Base-by-base conservation (phyloP, 2,113 vertebrate species). In the Garra rufa region DNA sequence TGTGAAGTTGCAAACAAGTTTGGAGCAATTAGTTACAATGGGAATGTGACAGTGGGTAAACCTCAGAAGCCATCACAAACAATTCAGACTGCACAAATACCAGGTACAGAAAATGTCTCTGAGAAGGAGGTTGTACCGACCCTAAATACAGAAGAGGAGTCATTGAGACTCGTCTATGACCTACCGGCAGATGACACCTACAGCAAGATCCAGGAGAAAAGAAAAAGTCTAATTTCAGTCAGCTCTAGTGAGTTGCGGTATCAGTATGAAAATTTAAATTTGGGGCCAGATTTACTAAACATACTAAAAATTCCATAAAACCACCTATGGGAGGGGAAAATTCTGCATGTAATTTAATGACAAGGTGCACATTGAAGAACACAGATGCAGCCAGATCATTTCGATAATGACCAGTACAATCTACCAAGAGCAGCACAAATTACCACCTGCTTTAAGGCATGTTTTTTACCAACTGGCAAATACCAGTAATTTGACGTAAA, bases 1-100 rank as follows among this genome's bases (percentile, higher is more conserved):
- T 99, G 98, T 57, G 95, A 96, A 85, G 95, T 89, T 4, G 94
- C 93, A 83, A 98, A 96, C 85, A 96, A 91, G 87, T 98, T 96
- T 57, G 97, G 98, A 6, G 89, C 87, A 0, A 92, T 90, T 70
- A 95, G 95, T 17, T 97, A 98, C 89, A 97, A 96, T 0, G 97
- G 96, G 3, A 93, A 93, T 10, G 89, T 99, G 89, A 94, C 86
- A 2, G 93, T 99, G 1, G 90, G 90, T 0, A 5, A 90, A 43
- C 75, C 86, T 41, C 83, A 81, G 48, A 90, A 90, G 0, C 82
- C 84, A 8, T 44, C 59, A n/a, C 24, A 48, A 46, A 34, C 28
- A 13, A 6, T 24, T 41, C 52, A 86, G 57, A 30, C 17, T 26
- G 26, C 34, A 24, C 74, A 67, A n/a, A 74, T 8, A 14, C 17